Base-by-base conservation (phyloP, 1,140 invertebrate species). In the Drosophila chauvacae region DNA sequence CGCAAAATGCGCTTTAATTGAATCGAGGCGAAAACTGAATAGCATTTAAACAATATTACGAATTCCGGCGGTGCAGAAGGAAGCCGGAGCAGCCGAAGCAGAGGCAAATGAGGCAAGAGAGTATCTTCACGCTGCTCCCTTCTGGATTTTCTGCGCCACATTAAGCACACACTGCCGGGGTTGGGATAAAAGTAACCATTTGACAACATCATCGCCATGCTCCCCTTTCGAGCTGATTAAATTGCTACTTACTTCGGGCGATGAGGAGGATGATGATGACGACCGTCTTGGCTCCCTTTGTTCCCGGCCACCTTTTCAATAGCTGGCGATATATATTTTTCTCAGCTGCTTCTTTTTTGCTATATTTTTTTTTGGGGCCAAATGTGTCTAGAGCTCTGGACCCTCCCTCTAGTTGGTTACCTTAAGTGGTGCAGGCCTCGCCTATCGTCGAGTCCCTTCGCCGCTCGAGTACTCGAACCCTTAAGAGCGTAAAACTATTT, bases 401-500 rank as follows among this genome's bases (percentile, higher is more conserved):
- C 55, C 60, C 71, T 64, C 20, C 39, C 63, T 10, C 28, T 20
- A 68, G 48, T 72, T 62, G 60, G 68, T 80, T 85, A 81, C 82
- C 82, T 85, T 82, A 79, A 79, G 79, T 86, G 80, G 65, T 33
- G 73, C 60, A 65, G 72, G 56, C 56, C 56, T 65, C 53, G 75
- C 74, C 48, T 75, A 57, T 51, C 63, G 64, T 47, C 51, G 51
- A 68, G 75, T 57, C 72, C 75, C 70, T 72, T 70, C 20, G 51
- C 65, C 65, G 20, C 37, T 14, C 47, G 65, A 71, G 65, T 71
- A 72, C 69, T 72, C 45, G 69, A 72, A 53, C 26, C 51, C 80
- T 65, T 75, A 87, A 87, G 63, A 73, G 84, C 85, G 74, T 64
- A 80, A 87, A 88, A 88, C 85, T 88, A 88, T 88, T 88, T 88